Base-by-base conservation (phyloP, 2,888 invertebrate genomes). In the Petrophora chlorosata region DNA sequence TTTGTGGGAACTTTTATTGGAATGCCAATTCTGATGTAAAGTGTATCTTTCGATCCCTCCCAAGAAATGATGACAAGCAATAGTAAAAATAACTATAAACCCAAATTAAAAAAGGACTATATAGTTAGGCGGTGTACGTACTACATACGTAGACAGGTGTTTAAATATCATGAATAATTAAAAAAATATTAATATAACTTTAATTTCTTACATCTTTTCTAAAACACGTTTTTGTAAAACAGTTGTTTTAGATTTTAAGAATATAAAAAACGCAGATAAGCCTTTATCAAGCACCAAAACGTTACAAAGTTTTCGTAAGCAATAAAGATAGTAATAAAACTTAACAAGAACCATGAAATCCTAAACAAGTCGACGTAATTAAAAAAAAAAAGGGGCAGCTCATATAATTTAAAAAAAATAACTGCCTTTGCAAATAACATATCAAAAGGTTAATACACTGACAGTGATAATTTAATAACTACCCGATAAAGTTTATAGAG, bases 401-500 rank as follows among this genome's bases (percentile, higher is more conserved):
- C 30, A 42, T 38, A 29, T 26, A 30, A n/a, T n/a, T n/a, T n/a
- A 39, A 46, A 29, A 30, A 41, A 42, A 33, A 29, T 43, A 32
- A 48, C 23, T 17, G 19, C 28, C 29, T 29, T 13, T 12, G 36
- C 42, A 33, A 51, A 36, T 33, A 26, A 54, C 38, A 56, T 54
- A 53, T 53, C 56, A 50, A 45, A 52, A 56, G 47, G 39, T 50
- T 45, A 56, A 53, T 59, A 52, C 44, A 64, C 63, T 56, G 42
- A 51, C 56, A 56, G 53, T 60, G 70, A 71, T 71, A 76, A 76
- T 76, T 77, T 73, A 79, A 80, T 72, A 65, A 70, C 67, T 65
- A 61, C 59, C 61, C 67, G 70, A 79, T 83, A 84, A 86, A 85
- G 51, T 78, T 81, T 79, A 80, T 79, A 70, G 69, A 59, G 60